A percentile compares a stretch with the other conserved stretches of the same genome.
phyloP scores from a whole-genome alignment of 30 jellyfish, hydroid and myxozoan species.

The Aurelia sp. region DNA sequence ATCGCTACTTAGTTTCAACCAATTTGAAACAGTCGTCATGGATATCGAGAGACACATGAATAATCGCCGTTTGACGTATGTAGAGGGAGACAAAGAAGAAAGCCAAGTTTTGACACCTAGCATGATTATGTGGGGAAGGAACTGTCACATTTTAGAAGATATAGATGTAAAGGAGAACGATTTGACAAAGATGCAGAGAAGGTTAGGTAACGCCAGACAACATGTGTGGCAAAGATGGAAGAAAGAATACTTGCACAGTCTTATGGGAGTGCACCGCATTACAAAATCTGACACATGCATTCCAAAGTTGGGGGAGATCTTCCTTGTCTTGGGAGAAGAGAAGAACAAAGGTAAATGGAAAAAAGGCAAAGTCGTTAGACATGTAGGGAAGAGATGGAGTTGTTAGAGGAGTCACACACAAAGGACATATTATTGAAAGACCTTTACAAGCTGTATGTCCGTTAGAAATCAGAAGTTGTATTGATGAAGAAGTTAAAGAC shows the following conservation, averaged over 20 bases:
- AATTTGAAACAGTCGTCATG: constrained; percentile 23
- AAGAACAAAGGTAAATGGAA: too few relatives aligned
- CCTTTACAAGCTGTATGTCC: constrained; percentile 21
- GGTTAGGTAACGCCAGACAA: constrained; percentile 36
- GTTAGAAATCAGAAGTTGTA: not conserved
- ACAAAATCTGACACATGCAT: not conserved
- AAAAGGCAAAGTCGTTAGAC: too few relatives aligned
- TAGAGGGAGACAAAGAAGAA: constrained; percentile 54
- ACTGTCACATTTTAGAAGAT: constrained; percentile 7
- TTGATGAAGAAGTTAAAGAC: too few relatives aligned
- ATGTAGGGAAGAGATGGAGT: too few relatives aligned
- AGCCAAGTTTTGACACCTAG: constrained; percentile 46
- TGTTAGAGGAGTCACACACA: constrained; percentile 20
- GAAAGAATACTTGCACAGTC: not conserved
- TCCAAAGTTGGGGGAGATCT: too few relatives aligned
- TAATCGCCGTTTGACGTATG: constrained; percentile 25
- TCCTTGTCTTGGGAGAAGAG: too few relatives aligned
- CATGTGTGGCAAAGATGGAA: not conserved
- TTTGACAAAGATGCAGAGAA: constrained; percentile 43
- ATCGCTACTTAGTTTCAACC: constrained; percentile 1
- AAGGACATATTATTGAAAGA: constrained; percentile 17
- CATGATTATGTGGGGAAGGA: constrained; percentile 59
- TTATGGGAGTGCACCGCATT: constrained; percentile 42
- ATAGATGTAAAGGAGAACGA: not conserved
- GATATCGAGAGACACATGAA: constrained; percentile 34